Percentiles rank a stretch among this genome's conserved stretches.
Conservation (phyloP, 2,888 invertebrate genomes). For the Anarsia innoxiella region DNA sequence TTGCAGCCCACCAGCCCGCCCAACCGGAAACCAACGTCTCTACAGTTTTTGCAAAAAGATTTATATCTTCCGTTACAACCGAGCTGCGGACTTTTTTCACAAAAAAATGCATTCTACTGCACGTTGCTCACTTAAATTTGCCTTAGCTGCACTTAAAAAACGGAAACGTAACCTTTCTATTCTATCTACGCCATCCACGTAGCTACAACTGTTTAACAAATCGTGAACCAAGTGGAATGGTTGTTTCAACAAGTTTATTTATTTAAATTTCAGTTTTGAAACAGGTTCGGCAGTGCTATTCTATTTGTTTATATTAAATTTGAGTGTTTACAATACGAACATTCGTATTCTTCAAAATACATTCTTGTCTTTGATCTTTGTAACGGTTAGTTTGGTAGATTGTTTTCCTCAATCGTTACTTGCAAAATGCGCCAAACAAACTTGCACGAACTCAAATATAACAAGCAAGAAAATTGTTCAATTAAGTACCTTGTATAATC, state of each 20-base stretch:
- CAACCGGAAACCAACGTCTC: constrained; percentile 2
- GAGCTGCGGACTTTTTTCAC: not conserved
- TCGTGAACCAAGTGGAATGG: not conserved
- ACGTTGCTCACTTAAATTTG: constrained; percentile 1
- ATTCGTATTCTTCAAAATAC: constrained; percentile 1
- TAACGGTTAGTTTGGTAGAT: not conserved
- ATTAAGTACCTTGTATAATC: too few species aligned
- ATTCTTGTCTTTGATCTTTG: constrained; percentile 2
- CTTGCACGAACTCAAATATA: too few species aligned
- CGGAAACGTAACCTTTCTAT: not conserved
- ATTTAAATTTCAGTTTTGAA: constrained; percentile 3
- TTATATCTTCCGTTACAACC: constrained; percentile 4
- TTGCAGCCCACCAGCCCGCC: not conserved
- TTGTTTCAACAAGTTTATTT: constrained; percentile 5
- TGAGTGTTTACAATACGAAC: constrained; percentile 4
- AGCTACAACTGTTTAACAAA: not conserved
- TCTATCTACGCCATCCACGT: not conserved
- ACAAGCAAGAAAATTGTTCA: too few species aligned
- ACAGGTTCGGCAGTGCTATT: not conserved
- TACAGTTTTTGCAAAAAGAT: constrained; percentile 4
- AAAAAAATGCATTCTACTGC: not conserved
- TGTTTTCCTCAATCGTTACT: too few species aligned
- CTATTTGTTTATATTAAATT: constrained; percentile 2
- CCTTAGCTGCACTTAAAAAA: constrained; percentile 1
- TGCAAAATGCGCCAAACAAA: too few species aligned